Conservation (phyloP, 1,140 invertebrate species). For the Panagrolaimus sp. region DNA sequence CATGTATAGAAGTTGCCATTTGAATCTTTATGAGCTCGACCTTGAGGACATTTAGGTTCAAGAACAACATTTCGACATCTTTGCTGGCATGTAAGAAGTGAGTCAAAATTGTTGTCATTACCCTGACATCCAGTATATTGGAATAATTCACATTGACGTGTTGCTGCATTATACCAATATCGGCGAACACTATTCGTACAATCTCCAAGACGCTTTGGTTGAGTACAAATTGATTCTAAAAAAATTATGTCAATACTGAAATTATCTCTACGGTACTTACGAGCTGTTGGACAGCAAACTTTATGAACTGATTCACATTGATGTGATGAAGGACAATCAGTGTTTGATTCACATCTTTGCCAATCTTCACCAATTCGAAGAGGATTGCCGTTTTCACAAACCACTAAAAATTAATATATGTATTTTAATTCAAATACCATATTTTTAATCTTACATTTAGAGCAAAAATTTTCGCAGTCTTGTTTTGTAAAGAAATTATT, state of each 20-base stretch:
- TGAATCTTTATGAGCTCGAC: conserved; percentile 44
- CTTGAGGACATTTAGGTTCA: conserved; percentile 54
- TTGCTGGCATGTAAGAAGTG: conserved; percentile 48
- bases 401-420: conserved; percentile 34
- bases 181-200: conserved; percentile 50
- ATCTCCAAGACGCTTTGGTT: conserved; percentile 55
- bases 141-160: conserved; percentile 51
- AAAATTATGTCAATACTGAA: not conserved
- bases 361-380: conserved; percentile 55
- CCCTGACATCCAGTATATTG: conserved; percentile 55
- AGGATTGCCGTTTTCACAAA: conserved; percentile 56
- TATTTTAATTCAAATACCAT: not conserved
- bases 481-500: conserved; percentile 56
- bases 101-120: conserved; percentile 56
- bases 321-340: conserved; percentile 48
- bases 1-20: conserved; percentile 49
- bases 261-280: conserved; percentile 28
- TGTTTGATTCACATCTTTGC: conserved; percentile 49
- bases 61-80: conserved; percentile 53
- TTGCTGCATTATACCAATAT: conserved; percentile 56
- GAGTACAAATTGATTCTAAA: conserved; percentile 54
- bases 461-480: conserved; percentile 54
- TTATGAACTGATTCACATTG: conserved; percentile 49
- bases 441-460: conserved; percentile 42
- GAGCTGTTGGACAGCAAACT: conserved; percentile 55